Conservation (phyloP, 1,140 invertebrate genomes). For the Neodiprion virginianus region DNA sequence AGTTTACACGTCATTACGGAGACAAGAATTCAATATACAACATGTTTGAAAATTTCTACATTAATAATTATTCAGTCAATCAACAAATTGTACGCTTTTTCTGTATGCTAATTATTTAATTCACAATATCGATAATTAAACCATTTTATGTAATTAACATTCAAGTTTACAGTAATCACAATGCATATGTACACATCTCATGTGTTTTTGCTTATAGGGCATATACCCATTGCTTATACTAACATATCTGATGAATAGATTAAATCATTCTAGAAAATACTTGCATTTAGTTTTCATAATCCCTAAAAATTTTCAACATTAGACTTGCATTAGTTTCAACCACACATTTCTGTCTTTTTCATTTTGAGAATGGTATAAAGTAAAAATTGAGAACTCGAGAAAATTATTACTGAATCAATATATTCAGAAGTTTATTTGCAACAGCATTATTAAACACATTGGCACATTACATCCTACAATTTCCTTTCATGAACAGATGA, state of each 20-base stretch:
- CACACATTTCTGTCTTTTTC: background rate
- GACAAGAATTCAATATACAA: too few relatives aligned
- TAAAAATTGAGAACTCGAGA: background rate
- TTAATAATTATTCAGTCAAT: background rate
- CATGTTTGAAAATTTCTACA: background rate
- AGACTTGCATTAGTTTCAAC: background rate
- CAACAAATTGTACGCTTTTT: background rate
- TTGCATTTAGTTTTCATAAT: slow-evolving; percentile 14
- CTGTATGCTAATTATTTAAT: background rate
- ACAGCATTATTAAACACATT: too few relatives aligned
- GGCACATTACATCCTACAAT: too few relatives aligned
- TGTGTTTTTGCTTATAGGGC: slow-evolving; percentile 28
- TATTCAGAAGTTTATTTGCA: too few relatives aligned
- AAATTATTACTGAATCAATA: too few relatives aligned
- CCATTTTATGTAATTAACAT: slow-evolving; percentile 43
- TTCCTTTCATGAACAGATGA: too few relatives aligned
- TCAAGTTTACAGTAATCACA: background rate
- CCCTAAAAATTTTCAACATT: slow-evolving; percentile 9
- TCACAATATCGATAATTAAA: slow-evolving; percentile 1
- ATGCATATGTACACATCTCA: background rate
- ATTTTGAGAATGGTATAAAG: background rate
- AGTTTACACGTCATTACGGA: too few relatives aligned
- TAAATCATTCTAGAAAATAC: background rate
- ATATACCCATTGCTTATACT: slow-evolving; percentile 43
- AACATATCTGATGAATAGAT: slow-evolving; percentile 27